A percentile compares a stretch with the other conserved stretches of the same genome.
phyloP scores from a whole-genome alignment of 23 tunicate species.

The Styela clava region DNA sequence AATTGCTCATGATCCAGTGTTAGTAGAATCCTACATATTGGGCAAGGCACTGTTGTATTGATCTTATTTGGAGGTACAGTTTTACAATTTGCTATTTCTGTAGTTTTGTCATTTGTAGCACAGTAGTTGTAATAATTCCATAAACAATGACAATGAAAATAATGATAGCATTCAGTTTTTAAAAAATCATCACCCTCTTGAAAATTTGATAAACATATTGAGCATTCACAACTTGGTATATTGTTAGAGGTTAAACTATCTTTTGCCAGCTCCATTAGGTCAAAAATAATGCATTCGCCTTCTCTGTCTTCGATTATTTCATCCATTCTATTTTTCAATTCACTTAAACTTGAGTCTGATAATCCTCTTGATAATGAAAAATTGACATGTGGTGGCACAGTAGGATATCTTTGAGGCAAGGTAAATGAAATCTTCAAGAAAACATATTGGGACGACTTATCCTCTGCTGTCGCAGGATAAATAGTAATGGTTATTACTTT shows the following conservation, averaged over 20 bases:
- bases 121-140: constrained; percentile 23
- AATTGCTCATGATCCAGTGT: constrained; percentile 23
- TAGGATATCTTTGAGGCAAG: constrained; percentile 31
- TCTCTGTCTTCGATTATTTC: constrained; percentile 7
- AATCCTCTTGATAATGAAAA: constrained; percentile 50
- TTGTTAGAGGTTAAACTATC: constrained; percentile 54
- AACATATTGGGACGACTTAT: constrained; percentile 41
- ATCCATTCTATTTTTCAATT: constrained; percentile 7
- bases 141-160: constrained; percentile 55
- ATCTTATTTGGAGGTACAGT: background rate
- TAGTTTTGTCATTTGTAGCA: constrained; percentile 7
- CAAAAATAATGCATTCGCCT: constrained; percentile 37
- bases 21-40: constrained; percentile 37
- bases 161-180: constrained; percentile 64
- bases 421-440: constrained; percentile 25
- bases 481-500: constrained; percentile 40
- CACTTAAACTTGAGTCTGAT: constrained; percentile 37
- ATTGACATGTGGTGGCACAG: constrained; percentile 12
- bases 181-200: constrained; percentile 47
- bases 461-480: constrained; percentile 62
- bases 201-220: constrained; percentile 42
- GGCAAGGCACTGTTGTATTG: constrained; percentile 42
- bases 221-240: constrained; percentile 53
- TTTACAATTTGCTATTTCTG: background rate
- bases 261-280: constrained; percentile 52